Percentiles rank a stretch among this genome's conserved stretches.
These are phyloP conservation scores for Lutjanus campechanus DNA, from an alignment of 2,797 vertebrate genomes.

Conservation along the genomic window DNA sequence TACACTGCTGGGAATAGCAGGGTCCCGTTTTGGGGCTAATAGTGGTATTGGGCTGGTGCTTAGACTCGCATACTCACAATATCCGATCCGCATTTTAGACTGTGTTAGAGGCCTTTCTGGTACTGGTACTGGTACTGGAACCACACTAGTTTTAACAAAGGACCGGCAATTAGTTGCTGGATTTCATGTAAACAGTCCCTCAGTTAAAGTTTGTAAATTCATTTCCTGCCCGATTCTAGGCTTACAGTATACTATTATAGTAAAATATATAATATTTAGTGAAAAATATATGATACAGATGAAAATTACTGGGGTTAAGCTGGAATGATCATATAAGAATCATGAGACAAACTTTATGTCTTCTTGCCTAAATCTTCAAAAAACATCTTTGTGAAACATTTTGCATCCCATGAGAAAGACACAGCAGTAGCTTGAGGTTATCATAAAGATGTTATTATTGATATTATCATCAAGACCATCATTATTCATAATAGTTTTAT, in stretches of 20 bases:
- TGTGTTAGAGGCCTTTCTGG: too few relatives aligned
- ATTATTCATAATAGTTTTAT: conserved; percentile 66
- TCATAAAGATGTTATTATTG: conserved; percentile 73
- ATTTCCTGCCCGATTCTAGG: not conserved
- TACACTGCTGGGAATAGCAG: too few relatives aligned
- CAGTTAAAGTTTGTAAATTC: not conserved
- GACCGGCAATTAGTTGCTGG: not conserved
- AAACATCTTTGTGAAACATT: not conserved
- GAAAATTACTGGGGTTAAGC: not conserved
- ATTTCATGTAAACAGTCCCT: conserved; percentile 5
- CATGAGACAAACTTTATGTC: not conserved
- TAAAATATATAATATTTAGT: too few relatives aligned
- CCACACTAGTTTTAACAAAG: too few relatives aligned
- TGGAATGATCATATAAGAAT: not conserved
- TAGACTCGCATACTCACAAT: too few relatives aligned
- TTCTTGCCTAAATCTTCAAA: not conserved
- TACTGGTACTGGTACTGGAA: too few relatives aligned
- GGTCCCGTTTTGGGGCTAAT: too few relatives aligned
- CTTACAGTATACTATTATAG: too few relatives aligned
- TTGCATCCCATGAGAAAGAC: conserved; percentile 47
- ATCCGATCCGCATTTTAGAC: too few relatives aligned
- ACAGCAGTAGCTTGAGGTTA: conserved; percentile 62
- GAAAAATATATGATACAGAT: not conserved
- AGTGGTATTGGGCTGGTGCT: too few relatives aligned
- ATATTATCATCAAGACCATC: conserved; percentile 70